A percentile compares a stretch with the other conserved stretches of the same genome.
Conservation (phyloP, 2,797 vertebrate species). For the Channa striata region DNA sequence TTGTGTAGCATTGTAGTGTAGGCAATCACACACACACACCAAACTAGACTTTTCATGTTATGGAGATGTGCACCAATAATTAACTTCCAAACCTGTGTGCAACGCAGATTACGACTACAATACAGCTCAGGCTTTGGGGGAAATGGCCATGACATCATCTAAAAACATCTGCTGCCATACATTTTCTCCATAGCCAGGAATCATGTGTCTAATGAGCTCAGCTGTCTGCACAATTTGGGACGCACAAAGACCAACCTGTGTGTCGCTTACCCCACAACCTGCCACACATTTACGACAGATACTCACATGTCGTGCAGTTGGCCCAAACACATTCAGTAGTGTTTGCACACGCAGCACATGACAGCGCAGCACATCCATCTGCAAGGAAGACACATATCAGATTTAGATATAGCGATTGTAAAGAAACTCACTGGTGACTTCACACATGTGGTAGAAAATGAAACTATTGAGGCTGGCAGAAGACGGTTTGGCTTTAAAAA, state of each 20-base stretch:
- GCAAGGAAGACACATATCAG: constrained; percentile 41
- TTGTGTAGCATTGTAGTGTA: background rate
- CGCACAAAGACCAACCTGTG: constrained; percentile 66
- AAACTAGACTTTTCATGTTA: background rate
- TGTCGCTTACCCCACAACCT: constrained; percentile 40
- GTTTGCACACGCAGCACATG: constrained; percentile 50
- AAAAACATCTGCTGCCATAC: constrained; percentile 34
- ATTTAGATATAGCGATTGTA: constrained; percentile 17
- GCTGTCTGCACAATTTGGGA: constrained; percentile 43
- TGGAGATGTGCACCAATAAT: constrained; percentile 2
- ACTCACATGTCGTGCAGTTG: constrained; percentile 78
- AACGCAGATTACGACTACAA: background rate
- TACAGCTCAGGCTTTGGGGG: constrained; percentile 11
- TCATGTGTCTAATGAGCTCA: constrained; percentile 51
- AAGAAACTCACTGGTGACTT: background rate
- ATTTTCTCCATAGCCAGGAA: constrained; percentile 55
- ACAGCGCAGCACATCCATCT: constrained; percentile 41
- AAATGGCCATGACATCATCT: constrained; percentile 42
- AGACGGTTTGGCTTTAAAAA: background rate
- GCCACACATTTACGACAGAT: constrained; percentile 40
- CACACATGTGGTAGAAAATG: background rate
- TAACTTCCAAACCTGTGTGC: constrained; percentile 20
- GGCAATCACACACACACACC: background rate
- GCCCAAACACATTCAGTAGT: constrained; percentile 55
- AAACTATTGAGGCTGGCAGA: background rate